These are phyloP conservation scores for Pardosa pseudoannulata DNA, from an alignment of 2,888 invertebrate genomes.

Conservation along the genomic window DNA sequence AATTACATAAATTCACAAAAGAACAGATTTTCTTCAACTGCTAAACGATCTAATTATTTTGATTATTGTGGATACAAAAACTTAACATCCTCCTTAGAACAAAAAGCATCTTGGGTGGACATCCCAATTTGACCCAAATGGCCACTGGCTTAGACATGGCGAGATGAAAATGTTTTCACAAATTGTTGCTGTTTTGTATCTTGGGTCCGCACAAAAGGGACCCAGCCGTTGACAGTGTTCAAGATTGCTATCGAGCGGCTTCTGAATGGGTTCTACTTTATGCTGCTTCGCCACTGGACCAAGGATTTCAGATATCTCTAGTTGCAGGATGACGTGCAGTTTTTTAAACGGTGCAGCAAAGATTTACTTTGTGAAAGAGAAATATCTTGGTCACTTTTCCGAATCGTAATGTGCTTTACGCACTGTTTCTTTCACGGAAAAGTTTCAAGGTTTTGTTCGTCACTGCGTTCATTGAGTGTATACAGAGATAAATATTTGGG, in stretches of 20 bases:
- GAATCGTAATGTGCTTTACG: conserved; percentile 20
- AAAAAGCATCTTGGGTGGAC: conserved; percentile 34
- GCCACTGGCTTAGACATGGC: conserved; percentile 11
- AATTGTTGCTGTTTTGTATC: background rate
- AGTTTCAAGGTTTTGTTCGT: conserved; percentile 4
- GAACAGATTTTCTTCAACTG: conserved; percentile 36
- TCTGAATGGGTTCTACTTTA: background rate
- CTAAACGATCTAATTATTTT: conserved; percentile 68
- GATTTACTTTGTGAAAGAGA: conserved; percentile 25
- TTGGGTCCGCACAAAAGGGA: conserved; percentile 20
- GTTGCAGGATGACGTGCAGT: conserved; percentile 26
- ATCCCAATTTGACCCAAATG: conserved; percentile 60
- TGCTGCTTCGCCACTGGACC: background rate
- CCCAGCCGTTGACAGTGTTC: conserved; percentile 5
- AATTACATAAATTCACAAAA: conserved; percentile 47
- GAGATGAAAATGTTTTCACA: conserved; percentile 21
- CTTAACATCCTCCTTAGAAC: conserved; percentile 48
- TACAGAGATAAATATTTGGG: background rate
- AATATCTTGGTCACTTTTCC: conserved; percentile 38
- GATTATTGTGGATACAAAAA: conserved; percentile 29
- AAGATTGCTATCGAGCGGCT: background rate
- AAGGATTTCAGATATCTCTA: conserved; percentile 39
- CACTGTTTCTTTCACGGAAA: conserved; percentile 39
- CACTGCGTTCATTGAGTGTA: background rate
- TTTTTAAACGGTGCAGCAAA: background rate